Evolutionary conservation across 2,888 invertebrate genomes (phyloP), one percentile per base, ranked within the genome.

Genomic region (Ceraclea dissimilis): DNA sequence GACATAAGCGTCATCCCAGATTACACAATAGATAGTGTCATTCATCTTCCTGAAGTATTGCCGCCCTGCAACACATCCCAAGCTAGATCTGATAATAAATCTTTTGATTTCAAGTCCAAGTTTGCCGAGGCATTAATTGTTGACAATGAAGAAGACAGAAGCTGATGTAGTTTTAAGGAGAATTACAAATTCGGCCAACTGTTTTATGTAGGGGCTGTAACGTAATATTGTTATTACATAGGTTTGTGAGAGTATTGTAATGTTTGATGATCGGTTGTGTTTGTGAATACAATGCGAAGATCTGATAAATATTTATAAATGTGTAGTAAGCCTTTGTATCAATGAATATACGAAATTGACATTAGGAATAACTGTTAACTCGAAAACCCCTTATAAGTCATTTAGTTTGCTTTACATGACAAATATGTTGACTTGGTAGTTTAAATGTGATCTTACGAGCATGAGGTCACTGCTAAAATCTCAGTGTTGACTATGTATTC

Each of bases 21-120:
- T 69, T 83, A 80, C 67, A 83, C 82, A 5, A 80, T 88, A 60
- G 77, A 80, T 63, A 79, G 80, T 61, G 80, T 87, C 51, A 83
- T 80, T 11, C 83, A 86, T 65, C 70, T 87, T 56, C 76, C 78
- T 33, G 77, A 75, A 62, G 74, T 86, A 51, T 72, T 86, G 64
- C 81, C 82, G 19, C 13, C 2, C 16, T 39, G 2, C 13, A 46
- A 46, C 13, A 46, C 20, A 11, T 18, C 20, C 20, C 6, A 19
- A 18, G 19, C 4, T 19, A 6, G 19, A 18, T 46, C 8, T 11
- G 17, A 8, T 11, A 13, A 18, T 2, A 19, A 46, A 46, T 18
- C 20, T 11, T 19, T 46, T 46, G 46, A 46, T 11, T 46, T 46
- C 5, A 17, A 46, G 16, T 18, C 46, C 11, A 20, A 46, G 18